These are phyloP conservation scores for Oceanodroma tethys DNA, from an alignment of 2,113 vertebrate genomes.

Conservation along the genomic window DNA sequence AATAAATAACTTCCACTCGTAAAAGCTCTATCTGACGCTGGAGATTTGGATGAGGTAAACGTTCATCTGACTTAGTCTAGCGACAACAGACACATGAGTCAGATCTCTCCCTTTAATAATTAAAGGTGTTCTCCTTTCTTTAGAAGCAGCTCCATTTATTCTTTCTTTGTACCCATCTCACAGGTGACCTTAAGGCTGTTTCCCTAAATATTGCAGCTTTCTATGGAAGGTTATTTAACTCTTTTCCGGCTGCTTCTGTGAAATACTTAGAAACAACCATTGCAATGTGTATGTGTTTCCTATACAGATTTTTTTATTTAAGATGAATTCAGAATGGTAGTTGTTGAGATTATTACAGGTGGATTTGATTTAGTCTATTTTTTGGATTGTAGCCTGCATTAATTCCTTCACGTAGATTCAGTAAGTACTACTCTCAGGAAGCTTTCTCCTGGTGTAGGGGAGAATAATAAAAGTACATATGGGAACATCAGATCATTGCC, in stretches of 20 bases:
- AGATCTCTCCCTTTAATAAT: constrained; percentile 6
- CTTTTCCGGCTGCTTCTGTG: neutral
- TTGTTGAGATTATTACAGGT: neutral
- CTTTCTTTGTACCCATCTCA: neutral
- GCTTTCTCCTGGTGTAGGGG: neutral
- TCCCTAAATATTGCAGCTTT: neutral
- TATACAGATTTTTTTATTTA: neutral
- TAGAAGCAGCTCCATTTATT: neutral
- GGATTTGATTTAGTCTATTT: neutral
- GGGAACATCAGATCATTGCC: neutral
- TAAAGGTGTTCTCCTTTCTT: constrained; percentile 1
- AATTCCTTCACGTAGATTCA: neutral
- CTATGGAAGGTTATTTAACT: neutral
- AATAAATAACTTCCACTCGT: neutral
- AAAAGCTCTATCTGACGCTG: neutral
- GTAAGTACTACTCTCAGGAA: neutral
- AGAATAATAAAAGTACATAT: neutral
- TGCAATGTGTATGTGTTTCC: neutral
- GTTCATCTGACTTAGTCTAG: neutral
- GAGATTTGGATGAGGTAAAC: neutral
- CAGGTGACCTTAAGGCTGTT: neutral
- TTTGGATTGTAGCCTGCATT: neutral
- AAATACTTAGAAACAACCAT: neutral
- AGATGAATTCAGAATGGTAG: neutral
- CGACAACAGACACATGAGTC: neutral